A percentile compares a stretch with the other conserved stretches of the same genome.
Conservation (phyloP, 2,113 vertebrate species). For the Felis chaus region DNA sequence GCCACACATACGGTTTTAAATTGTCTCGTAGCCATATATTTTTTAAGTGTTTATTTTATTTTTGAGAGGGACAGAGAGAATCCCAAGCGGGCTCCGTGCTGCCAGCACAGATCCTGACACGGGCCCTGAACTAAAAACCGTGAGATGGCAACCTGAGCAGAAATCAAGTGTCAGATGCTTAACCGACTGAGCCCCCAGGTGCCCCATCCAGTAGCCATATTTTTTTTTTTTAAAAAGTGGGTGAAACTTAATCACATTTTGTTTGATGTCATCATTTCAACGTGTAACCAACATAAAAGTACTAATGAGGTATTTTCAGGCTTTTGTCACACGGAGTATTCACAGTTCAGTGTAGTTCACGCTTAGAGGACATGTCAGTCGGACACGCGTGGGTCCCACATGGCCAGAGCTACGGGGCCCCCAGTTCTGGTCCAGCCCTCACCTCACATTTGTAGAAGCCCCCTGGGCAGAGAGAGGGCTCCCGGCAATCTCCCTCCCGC, state of each 20-base stretch:
- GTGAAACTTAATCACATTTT: background rate
- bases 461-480: background rate
- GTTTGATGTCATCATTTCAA: background rate
- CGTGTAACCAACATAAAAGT: background rate
- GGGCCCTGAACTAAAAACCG: no score
- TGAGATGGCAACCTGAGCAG: no score
- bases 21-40: background rate
- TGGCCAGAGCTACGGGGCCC: background rate
- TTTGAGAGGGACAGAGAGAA: no score
- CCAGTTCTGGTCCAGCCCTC: fast-evolving
- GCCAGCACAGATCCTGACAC: no score
- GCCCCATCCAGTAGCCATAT: no score
- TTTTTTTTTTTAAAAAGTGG: background rate
- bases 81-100: no score
- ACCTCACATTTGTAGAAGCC: background rate
- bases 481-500: no score
- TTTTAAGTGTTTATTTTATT: background rate
- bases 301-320: background rate
- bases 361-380: background rate
- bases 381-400: fast-evolving
- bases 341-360: background rate
- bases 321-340: background rate
- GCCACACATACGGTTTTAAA: background rate
- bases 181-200: no score
- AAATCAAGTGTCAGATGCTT: no score